These are phyloP conservation scores for Mobula birostris DNA, from an alignment of 2,113 vertebrate species.

Conservation along the genomic window DNA sequence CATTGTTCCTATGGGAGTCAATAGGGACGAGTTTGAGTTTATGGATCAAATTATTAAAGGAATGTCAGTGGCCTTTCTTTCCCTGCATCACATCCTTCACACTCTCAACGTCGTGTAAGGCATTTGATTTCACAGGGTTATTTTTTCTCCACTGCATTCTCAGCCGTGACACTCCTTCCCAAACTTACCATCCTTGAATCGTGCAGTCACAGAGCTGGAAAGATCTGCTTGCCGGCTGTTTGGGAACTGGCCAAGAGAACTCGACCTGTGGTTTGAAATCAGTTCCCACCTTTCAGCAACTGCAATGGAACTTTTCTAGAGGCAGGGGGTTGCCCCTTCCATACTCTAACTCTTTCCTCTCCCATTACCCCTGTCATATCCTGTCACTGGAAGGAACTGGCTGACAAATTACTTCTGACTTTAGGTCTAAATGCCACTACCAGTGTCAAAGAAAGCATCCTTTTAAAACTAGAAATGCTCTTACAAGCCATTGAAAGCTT, in stretches of 20 bases:
- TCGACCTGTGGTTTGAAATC: not conserved
- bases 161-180: not conserved
- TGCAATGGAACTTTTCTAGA: not conserved
- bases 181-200: not conserved
- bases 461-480: not conserved
- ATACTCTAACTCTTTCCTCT: too few species aligned
- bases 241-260: not conserved
- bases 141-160: not conserved
- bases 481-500: not conserved
- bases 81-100: not conserved
- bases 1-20: not conserved
- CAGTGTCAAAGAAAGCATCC: not conserved
- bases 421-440: not conserved
- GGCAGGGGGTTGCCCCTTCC: too few species aligned
- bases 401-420: not conserved
- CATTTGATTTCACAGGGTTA: not conserved
- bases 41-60: not conserved
- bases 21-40: not conserved
- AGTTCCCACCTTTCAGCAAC: not conserved
- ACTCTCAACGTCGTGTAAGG: not conserved
- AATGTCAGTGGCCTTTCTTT: not conserved
- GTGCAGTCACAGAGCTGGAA: not conserved
- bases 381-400: not conserved
- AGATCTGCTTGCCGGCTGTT: constrained; percentile 26
- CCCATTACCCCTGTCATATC: too few species aligned